Conservation (phyloP, 2,797 vertebrate species). For the Tangara arthus region DNA sequence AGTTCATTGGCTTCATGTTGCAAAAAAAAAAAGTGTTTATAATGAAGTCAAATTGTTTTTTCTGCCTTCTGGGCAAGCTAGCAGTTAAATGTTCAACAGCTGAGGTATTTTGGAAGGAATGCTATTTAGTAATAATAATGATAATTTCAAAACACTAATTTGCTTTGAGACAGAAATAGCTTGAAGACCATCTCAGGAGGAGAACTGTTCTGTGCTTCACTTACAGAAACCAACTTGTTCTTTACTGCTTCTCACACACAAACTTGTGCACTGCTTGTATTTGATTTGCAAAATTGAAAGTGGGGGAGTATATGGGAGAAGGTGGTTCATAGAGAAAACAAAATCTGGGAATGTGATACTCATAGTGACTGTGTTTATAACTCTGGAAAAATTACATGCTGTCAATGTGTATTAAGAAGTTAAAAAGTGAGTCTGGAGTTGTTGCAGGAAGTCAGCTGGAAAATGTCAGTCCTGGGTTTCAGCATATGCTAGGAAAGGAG, state of each 20-base stretch:
- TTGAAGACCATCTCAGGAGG: background rate
- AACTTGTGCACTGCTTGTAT: background rate
- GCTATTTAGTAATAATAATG: background rate
- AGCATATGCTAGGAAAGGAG: background rate
- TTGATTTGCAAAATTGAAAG: background rate
- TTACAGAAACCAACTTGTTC: background rate
- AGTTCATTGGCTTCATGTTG: background rate
- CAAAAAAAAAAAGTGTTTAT: background rate
- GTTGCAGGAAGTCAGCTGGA: slow-evolving; percentile 1
- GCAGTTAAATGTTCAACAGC: background rate
- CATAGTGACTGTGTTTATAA: background rate
- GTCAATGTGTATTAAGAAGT: background rate
- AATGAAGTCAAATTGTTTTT: background rate
- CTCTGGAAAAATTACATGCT: background rate
- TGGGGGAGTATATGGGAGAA: background rate
- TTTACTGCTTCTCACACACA: background rate
- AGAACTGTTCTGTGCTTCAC: background rate
- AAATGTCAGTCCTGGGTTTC: background rate
- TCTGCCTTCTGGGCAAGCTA: background rate
- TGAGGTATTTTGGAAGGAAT: background rate
- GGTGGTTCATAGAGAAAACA: background rate
- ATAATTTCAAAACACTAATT: background rate
- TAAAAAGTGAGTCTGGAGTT: background rate
- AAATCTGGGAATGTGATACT: background rate
- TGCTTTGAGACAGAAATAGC: background rate